phyloP scores from a whole-genome alignment of 53 echinoderm and acorn worm species.

The Stichopus horrens region DNA sequence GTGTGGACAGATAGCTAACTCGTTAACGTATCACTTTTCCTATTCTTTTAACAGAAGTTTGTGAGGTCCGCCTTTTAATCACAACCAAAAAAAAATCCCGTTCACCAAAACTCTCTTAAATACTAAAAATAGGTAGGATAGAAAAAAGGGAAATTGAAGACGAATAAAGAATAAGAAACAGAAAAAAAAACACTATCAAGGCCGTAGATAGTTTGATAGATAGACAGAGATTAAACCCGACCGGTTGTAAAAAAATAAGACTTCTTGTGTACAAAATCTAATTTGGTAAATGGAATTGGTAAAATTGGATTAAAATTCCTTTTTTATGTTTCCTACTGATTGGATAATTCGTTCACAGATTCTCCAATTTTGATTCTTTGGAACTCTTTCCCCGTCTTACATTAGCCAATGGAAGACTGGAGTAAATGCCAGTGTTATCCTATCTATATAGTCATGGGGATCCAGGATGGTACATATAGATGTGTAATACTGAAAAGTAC shows the following conservation, averaged over 20 bases:
- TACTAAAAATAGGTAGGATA: background rate
- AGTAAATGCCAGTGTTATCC: background rate
- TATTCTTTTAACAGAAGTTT: background rate
- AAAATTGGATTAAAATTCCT: slow-evolving; percentile 48
- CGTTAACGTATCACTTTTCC: slow-evolving; percentile 45
- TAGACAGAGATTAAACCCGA: slow-evolving; percentile 27
- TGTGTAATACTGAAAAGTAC: too few species aligned
- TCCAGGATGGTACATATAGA: too few species aligned
- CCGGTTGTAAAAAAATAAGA: slow-evolving; percentile 32
- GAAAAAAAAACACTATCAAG: slow-evolving; percentile 17
- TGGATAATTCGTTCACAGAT: slow-evolving; percentile 6
- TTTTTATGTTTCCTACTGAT: slow-evolving; percentile 29
- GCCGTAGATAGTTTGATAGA: too few species aligned
- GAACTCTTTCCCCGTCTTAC: background rate
- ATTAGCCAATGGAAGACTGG: background rate
- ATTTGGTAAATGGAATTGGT: slow-evolving; percentile 48
- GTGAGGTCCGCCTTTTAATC: slow-evolving; percentile 46
- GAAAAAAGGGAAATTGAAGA: background rate
- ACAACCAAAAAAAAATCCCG: slow-evolving; percentile 21
- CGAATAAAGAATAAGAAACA: background rate
- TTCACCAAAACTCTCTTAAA: background rate
- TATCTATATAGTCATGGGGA: too few species aligned
- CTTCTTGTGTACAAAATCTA: slow-evolving; percentile 38
- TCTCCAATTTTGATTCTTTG: background rate
- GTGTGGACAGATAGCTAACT: slow-evolving; percentile 45